Base-by-base conservation (phyloP, 2,888 invertebrate genomes). In the Amorpha juglandis region DNA sequence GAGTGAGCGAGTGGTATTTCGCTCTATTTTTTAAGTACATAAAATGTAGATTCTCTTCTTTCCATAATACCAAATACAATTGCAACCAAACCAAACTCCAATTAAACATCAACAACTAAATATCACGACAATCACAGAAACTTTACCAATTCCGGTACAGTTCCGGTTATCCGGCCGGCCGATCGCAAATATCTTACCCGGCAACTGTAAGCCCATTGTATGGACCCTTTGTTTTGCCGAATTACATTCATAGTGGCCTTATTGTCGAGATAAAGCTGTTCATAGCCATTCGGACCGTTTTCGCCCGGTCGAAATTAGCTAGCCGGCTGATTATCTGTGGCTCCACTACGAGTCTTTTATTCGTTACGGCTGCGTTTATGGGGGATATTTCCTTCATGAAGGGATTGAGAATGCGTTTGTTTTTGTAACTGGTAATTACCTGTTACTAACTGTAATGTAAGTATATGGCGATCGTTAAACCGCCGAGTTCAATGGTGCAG, bases 211-310 rank as follows among this genome's bases (percentile, higher is more conserved):
- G 71, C 73, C 80, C 84, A 82, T 86, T 86, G 84, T 81, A 78
- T 74, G 75, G 71, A 65, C 73, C 85, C 84, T 89, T 89, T 90
- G 90, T 89, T 88, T 86, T 80, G 79, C 72, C 70, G 80, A 90
- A 90, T 87, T 82, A 83, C 87, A 85, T 87, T 84, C 88, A 87
- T 83, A 87, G 81, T 82, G 80, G 83, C 78, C 86, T 85, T 87
- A 84, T 81, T 87, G 87, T 83, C 77, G 70, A 86, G 90, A 90
- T 90, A 90, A 90, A 88, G 83, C 82, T 83, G 86, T 86, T 58
- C 75, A 55, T 50, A 66, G 35, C 64, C 69, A 55, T 68, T 64
- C 45, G 19, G 42, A 19, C 38, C 69, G 67, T 78, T 82, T 74
- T 76, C 79, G 80, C 68, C 77, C 76, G 78, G 72, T 9, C 78